A percentile compares a stretch with the other conserved stretches of the same genome.
Conservation (phyloP, 2,888 invertebrate species). For the Acrobasis consociella region DNA sequence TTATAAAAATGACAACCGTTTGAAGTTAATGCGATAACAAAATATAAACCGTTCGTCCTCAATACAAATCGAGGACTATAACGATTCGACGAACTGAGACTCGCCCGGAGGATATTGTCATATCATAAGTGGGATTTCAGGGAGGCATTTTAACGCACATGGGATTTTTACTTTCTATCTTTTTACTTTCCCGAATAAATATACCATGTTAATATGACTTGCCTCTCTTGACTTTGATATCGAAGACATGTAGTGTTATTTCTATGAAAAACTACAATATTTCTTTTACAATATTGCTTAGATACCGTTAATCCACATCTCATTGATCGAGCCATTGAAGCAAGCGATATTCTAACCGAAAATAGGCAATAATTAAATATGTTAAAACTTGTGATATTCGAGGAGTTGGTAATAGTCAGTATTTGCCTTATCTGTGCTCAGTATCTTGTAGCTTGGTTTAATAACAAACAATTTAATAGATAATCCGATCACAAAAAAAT, state of each 20-base stretch:
- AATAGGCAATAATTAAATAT: too few species aligned
- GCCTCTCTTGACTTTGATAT: not conserved
- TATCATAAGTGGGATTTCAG: slow-evolving; percentile 45
- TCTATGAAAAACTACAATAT: not conserved
- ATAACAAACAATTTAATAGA: too few species aligned
- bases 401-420: too few species aligned
- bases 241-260: slow-evolving; percentile 5
- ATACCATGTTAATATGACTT: slow-evolving; percentile 18
- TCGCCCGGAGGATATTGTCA: slow-evolving; percentile 41
- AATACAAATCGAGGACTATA: slow-evolving; percentile 32
- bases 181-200: slow-evolving; percentile 27
- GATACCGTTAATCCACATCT: too few species aligned
- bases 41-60: slow-evolving; percentile 23
- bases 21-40: slow-evolving; percentile 1
- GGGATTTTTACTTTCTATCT: slow-evolving; percentile 38
- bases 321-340: too few species aligned
- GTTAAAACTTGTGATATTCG: too few species aligned
- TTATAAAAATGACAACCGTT: slow-evolving; percentile 3
- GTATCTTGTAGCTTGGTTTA: too few species aligned
- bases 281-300: too few species aligned
- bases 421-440: too few species aligned
- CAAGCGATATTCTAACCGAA: too few species aligned
- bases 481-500: too few species aligned
- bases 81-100: slow-evolving; percentile 41
- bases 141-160: slow-evolving; percentile 38